These are phyloP conservation scores for Tolypeutes matacus DNA, from an alignment of 2,797 vertebrate species.

Conservation along the genomic window DNA sequence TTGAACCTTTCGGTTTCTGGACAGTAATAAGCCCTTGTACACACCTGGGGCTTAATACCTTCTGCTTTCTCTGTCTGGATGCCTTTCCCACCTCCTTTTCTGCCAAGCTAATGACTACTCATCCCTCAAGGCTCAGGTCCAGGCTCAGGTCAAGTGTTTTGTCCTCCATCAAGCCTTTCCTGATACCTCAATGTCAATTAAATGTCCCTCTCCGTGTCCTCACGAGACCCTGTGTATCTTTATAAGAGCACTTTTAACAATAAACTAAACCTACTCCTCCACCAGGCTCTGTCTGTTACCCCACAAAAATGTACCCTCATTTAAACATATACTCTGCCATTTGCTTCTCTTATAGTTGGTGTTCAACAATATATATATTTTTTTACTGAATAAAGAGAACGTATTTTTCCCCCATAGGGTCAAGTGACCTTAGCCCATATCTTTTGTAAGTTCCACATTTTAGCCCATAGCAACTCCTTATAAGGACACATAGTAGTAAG, in stretches of 20 bases:
- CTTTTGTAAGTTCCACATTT: background rate
- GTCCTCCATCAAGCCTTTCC: background rate
- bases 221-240: background rate
- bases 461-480: background rate
- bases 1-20: background rate
- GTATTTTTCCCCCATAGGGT: background rate
- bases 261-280: background rate
- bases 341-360: background rate
- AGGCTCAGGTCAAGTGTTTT: background rate
- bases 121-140: background rate
- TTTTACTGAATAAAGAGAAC: background rate
- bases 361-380: background rate
- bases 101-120: background rate
- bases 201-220: background rate
- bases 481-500: background rate
- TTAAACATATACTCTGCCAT: background rate
- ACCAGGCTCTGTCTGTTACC: background rate
- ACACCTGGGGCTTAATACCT: background rate
- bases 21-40: background rate
- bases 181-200: background rate
- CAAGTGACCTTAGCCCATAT: background rate
- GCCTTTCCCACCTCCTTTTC: background rate
- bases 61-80: background rate
- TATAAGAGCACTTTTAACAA: background rate
- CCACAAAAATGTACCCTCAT: background rate